A percentile compares a stretch with the other conserved stretches of the same genome.
Evolutionary conservation across 2,888 invertebrate genomes (phyloP).

Genomic region (Dioctria rufipes): DNA sequence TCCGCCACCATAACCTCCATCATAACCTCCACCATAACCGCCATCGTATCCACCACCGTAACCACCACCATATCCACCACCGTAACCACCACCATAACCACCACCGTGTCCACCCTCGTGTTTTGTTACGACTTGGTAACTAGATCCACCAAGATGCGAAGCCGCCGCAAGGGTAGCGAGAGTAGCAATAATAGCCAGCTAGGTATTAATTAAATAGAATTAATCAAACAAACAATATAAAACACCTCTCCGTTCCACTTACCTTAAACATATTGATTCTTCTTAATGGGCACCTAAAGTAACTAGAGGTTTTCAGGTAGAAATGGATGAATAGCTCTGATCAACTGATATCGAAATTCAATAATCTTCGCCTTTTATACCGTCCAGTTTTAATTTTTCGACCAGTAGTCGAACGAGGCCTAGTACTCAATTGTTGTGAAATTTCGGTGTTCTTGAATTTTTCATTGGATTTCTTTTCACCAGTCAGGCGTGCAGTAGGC

Average conservation of each 20-base stretch:
- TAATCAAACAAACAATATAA: too few species aligned
- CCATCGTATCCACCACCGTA: conserved; percentile 32
- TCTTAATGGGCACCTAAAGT: not conserved
- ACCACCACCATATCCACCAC: conserved; percentile 17
- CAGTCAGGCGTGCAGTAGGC: conserved; percentile 45
- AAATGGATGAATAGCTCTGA: conserved; percentile 39
- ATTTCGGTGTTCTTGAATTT: conserved; percentile 55
- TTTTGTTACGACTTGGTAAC: conserved; percentile 52
- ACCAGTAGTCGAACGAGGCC: not conserved
- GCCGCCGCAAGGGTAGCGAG: conserved; percentile 43
- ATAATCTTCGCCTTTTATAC: conserved; percentile 39
- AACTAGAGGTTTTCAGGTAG: not conserved
- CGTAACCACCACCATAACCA: conserved; percentile 24
- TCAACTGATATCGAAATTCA: conserved; percentile 45
- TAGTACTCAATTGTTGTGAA: conserved; percentile 39
- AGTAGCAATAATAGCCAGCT: conserved; percentile 36
- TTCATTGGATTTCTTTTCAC: conserved; percentile 53
- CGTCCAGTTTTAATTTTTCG: conserved; percentile 35
- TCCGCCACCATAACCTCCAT: conserved; percentile 40
- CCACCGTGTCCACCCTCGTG: conserved; percentile 40
- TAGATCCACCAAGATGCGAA: conserved; percentile 38
- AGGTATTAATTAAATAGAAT: too few species aligned
- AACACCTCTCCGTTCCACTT: not conserved
- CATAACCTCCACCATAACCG: conserved; percentile 41
- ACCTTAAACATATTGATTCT: conserved; percentile 33